These are phyloP conservation scores for Gallinago jamesoni DNA, from an alignment of 2,113 vertebrate species.

Conservation along the genomic window DNA sequence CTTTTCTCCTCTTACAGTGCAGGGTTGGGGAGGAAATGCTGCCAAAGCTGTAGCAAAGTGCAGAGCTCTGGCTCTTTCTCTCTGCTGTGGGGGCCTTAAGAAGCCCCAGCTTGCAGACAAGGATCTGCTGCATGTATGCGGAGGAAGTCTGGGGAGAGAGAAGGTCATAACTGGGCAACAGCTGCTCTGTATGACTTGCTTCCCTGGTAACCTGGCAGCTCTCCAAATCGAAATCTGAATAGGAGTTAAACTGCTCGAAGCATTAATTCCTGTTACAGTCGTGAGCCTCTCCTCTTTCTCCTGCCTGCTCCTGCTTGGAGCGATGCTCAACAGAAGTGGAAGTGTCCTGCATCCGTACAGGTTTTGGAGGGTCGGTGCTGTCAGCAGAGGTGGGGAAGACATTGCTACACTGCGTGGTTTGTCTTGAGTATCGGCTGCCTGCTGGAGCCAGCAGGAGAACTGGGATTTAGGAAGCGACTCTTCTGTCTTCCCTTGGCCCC, in stretches of 20 bases:
- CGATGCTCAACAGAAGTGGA: background rate
- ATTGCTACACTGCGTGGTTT: accelerated
- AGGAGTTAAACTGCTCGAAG: background rate
- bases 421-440: background rate
- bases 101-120: background rate
- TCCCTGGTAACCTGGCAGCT: constrained; percentile 61
- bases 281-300: background rate
- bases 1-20: background rate
- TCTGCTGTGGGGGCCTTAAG: background rate
- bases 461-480: accelerated
- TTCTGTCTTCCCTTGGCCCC: background rate
- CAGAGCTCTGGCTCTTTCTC: background rate
- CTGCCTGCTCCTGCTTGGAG: background rate
- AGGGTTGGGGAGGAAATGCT: background rate
- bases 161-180: constrained; percentile 41
- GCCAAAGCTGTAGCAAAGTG: background rate
- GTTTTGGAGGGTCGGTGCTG: background rate
- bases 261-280: background rate
- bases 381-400: background rate
- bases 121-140: background rate
- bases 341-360: background rate
- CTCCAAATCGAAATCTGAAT: constrained; percentile 13
- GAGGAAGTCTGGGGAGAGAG: constrained; percentile 15
- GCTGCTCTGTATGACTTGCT: constrained; percentile 46
- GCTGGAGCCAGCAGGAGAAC: background rate